Percentiles rank a stretch among this genome's conserved stretches.
phyloP scores from a whole-genome alignment of 2,113 vertebrate species.

The Amia ocellicauda region DNA sequence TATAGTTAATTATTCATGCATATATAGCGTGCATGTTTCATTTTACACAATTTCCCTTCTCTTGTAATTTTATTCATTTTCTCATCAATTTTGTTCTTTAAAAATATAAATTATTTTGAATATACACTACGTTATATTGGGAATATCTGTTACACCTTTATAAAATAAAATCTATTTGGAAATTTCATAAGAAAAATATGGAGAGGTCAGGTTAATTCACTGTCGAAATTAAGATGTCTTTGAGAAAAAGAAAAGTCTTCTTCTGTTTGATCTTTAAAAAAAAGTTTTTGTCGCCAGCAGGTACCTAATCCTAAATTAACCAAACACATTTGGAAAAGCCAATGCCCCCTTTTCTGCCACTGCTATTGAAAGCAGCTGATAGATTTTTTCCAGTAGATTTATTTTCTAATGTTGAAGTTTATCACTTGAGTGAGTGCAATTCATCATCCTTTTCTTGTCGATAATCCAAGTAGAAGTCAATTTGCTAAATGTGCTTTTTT shows the following conservation, averaged over 20 bases:
- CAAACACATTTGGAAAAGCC: slow-evolving; percentile 4
- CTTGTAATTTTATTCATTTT: too few relatives aligned
- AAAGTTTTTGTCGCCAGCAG: slow-evolving; percentile 2
- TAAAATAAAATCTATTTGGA: too few relatives aligned
- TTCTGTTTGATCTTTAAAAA: not conserved
- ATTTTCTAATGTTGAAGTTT: slow-evolving; percentile 58
- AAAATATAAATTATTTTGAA: too few relatives aligned
- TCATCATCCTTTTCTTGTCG: slow-evolving; percentile 43
- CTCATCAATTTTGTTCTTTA: too few relatives aligned
- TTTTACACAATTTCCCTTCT: too few relatives aligned
- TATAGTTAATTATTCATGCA: too few relatives aligned
- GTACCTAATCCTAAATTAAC: slow-evolving; percentile 6
- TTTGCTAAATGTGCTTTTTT: slow-evolving; percentile 47
- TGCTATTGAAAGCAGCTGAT: slow-evolving; percentile 43
- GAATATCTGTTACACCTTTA: too few relatives aligned
- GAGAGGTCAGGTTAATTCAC: too few relatives aligned
- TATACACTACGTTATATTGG: too few relatives aligned
- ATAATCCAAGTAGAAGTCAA: slow-evolving; percentile 43
- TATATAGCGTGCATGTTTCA: too few relatives aligned
- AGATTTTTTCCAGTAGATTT: slow-evolving; percentile 68
- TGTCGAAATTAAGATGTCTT: too few relatives aligned
- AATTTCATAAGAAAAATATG: too few relatives aligned
- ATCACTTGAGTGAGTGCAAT: slow-evolving; percentile 54
- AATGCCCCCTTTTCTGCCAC: slow-evolving; percentile 27
- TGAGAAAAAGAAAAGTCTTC: not conserved